Percentiles rank a stretch among this genome's conserved stretches.
These are phyloP conservation scores for Papilio elwesi DNA, from an alignment of 2,888 invertebrate genomes.

Conservation along the genomic window DNA sequence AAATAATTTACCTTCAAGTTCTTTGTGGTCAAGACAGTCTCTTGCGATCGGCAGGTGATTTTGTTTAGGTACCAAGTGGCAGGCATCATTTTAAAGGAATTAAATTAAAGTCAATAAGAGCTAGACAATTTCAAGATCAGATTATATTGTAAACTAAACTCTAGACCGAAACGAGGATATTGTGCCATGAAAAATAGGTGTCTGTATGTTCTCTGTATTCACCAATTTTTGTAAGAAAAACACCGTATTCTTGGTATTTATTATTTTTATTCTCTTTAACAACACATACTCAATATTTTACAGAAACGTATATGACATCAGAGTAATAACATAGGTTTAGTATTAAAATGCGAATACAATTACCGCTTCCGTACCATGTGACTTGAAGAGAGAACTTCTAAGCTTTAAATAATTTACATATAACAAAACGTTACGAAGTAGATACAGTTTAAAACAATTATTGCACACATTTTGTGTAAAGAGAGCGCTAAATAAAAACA, in stretches of 20 bases:
- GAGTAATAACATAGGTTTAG: conserved; percentile 81
- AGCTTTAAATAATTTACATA: conserved; percentile 49
- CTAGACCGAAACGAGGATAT: too few relatives aligned
- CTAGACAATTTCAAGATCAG: too few relatives aligned
- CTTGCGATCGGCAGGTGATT: too few relatives aligned
- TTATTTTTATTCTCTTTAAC: conserved; percentile 85
- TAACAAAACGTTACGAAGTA: conserved; percentile 54
- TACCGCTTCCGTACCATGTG: conserved; percentile 64
- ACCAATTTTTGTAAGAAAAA: too few relatives aligned
- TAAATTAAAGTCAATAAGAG: too few relatives aligned
- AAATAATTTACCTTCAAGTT: too few relatives aligned
- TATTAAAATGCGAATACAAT: conserved; percentile 79
- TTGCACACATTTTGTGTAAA: conserved; percentile 62
- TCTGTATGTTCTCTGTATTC: too few relatives aligned
- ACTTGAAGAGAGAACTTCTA: conserved; percentile 55
- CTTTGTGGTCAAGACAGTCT: too few relatives aligned
- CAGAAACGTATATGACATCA: conserved; percentile 85
- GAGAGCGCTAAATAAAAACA: conserved; percentile 65
- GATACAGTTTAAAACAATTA: conserved; percentile 61
- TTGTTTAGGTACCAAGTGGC: too few relatives aligned
- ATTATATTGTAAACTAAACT: too few relatives aligned
- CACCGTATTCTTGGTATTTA: conserved; percentile 61
- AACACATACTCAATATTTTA: conserved; percentile 85
- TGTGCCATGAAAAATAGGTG: too few relatives aligned
- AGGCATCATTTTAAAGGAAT: too few relatives aligned